Percentiles rank a stretch among this genome's conserved stretches.
These are phyloP conservation scores for Lycophotia porphyrea DNA, from an alignment of 2,888 invertebrate genomes.

Conservation along the genomic window DNA sequence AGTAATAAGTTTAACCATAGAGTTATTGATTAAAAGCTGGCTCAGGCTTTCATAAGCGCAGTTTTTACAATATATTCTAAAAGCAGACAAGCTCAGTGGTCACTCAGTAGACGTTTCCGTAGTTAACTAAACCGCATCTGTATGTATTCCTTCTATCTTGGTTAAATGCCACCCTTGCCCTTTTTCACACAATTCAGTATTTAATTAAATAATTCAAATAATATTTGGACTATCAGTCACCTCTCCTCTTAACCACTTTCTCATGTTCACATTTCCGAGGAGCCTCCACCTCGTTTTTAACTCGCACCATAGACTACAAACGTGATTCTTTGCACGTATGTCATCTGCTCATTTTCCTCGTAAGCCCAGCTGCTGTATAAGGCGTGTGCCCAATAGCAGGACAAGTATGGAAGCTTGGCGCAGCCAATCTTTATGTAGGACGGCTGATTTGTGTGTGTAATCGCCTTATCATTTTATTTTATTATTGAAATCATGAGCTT, in stretches of 20 bases:
- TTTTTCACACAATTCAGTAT: not conserved
- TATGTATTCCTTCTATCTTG: not conserved
- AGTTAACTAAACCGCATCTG: too few relatives aligned
- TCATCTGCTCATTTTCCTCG: slow-evolving; percentile 57
- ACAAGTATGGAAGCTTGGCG: slow-evolving; percentile 51
- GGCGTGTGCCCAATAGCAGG: slow-evolving; percentile 58
- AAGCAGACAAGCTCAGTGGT: not conserved
- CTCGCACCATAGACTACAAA: slow-evolving; percentile 26
- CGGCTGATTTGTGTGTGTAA: slow-evolving; percentile 55
- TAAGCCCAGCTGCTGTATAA: slow-evolving; percentile 48
- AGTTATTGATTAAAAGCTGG: too few relatives aligned
- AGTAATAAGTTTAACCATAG: too few relatives aligned
- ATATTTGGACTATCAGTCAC: not conserved
- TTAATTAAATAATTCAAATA: not conserved
- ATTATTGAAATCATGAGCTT: slow-evolving; percentile 11
- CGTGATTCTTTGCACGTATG: slow-evolving; percentile 55
- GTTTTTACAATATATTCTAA: not conserved
- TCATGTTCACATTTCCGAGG: not conserved
- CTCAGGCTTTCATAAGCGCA: not conserved
- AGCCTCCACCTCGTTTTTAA: slow-evolving; percentile 5
- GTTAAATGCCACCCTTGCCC: not conserved
- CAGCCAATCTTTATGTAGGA: slow-evolving; percentile 50
- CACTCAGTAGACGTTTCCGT: not conserved
- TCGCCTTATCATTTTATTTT: slow-evolving; percentile 44
- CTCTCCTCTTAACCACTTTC: slow-evolving; percentile 12